Conservation (phyloP, 2,113 vertebrate species). For the Thunnus maccoyii region DNA sequence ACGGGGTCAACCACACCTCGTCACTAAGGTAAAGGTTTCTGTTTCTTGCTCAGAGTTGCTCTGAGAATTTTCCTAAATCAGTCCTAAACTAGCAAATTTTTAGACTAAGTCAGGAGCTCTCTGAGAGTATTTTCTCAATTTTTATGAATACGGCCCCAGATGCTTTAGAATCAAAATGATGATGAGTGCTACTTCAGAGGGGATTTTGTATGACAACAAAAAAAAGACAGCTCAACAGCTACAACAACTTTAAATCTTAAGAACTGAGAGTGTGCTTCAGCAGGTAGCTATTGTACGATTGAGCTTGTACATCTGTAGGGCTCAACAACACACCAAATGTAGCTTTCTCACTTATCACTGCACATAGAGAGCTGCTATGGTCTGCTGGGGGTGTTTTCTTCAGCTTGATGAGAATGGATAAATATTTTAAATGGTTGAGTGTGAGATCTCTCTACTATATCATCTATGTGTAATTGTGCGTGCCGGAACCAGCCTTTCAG, state of each 20-base stretch:
- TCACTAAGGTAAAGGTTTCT: too few relatives aligned
- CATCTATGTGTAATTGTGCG: slow-evolving; percentile 75
- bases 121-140: too few relatives aligned
- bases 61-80: too few relatives aligned
- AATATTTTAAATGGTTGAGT: slow-evolving; percentile 74
- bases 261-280: not conserved
- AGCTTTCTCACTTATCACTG: slow-evolving; percentile 7
- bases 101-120: too few relatives aligned
- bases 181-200: not conserved
- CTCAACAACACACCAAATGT: not conserved
- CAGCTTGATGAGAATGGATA: slow-evolving; percentile 68
- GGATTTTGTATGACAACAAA: not conserved
- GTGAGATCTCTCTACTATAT: slow-evolving; percentile 63
- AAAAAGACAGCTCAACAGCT: not conserved
- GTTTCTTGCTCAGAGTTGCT: too few relatives aligned
- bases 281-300: not conserved
- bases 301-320: not conserved
- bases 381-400: slow-evolving; percentile 38
- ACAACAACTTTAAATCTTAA: not conserved
- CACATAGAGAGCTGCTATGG: slow-evolving; percentile 2
- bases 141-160: too few relatives aligned
- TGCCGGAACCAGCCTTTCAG: slow-evolving; percentile 65
- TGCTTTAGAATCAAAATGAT: not conserved
- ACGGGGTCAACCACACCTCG: too few relatives aligned
- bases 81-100: too few relatives aligned